Base-by-base conservation (phyloP, 92 coral and sea anemone genomes). In the Chrysogorgia sp. region DNA sequence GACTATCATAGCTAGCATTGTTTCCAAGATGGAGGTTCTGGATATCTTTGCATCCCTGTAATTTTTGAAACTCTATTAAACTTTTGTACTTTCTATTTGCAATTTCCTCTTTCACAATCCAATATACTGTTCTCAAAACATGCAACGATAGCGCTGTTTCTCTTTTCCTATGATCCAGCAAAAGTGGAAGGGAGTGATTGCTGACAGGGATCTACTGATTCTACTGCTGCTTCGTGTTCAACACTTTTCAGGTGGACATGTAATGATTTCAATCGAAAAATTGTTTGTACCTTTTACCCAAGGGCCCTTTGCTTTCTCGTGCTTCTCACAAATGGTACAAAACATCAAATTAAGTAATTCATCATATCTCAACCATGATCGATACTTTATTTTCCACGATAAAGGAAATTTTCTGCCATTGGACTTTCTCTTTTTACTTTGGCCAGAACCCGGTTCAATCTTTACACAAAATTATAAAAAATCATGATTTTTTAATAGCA, bases 201-300 rank as follows among this genome's bases (percentile, higher is more conserved):
- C 59, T 45, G 72, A 24, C 82, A 58, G 22, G 82, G 82, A 35
- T 53, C 59, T 77, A 37, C 71, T 26, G 82, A 50, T 77, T 34
- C 61, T 6, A 77, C 30, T 23, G 82, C 34, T 10, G 15, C 72
- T 41, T 77, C 60, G 82, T 77, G 82, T 30, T 47, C 76, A 79
- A 21, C 34, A 50, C 83, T 45, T n/a, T 10, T 64, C 61, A 79
- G 7, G 14, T n/a, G n/a, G n/a, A n/a, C n/a, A n/a, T n/a, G n/a
- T n/a, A n/a, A n/a, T n/a, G n/a, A n/a, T n/a, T n/a, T n/a, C n/a
- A n/a, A n/a, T n/a, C n/a, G n/a, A n/a, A n/a, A n/a, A n/a, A n/a
- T n/a, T n/a, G n/a, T n/a, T n/a, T 79, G 83, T 47, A n/a, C 50
- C 49, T 47, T 10, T 45, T 15, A 79, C 76, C 83, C 76, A 79